Evolutionary conservation across 2,888 invertebrate genomes (phyloP).

Genomic region (Choreutis nemorana): DNA sequence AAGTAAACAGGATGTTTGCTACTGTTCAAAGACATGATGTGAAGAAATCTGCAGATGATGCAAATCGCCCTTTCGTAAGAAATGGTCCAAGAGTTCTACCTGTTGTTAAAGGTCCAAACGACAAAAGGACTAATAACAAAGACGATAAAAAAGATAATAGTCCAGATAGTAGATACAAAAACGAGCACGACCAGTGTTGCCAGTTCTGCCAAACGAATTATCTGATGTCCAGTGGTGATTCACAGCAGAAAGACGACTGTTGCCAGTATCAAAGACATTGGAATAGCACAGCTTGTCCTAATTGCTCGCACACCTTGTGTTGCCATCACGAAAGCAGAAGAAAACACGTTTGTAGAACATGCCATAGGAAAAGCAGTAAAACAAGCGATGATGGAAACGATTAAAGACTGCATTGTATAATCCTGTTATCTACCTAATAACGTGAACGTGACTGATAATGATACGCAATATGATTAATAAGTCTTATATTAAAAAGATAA

Average conservation of each 20-base stretch:
- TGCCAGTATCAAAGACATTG: slow-evolving; percentile 13
- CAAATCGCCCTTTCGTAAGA: slow-evolving; percentile 36
- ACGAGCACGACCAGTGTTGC: slow-evolving; percentile 11
- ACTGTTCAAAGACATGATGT: slow-evolving; percentile 23
- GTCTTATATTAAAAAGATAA: not conserved
- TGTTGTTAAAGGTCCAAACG: slow-evolving; percentile 30
- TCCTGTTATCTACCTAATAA: too few species aligned
- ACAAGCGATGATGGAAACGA: not conserved
- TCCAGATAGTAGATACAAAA: slow-evolving; percentile 9
- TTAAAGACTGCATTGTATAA: too few species aligned
- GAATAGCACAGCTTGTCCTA: slow-evolving; percentile 20
- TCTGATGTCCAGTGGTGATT: slow-evolving; percentile 40
- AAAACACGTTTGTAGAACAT: not conserved
- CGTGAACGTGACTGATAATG: too few species aligned
- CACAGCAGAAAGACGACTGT: slow-evolving; percentile 19
- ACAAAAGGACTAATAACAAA: slow-evolving; percentile 5
- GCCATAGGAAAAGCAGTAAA: too few species aligned
- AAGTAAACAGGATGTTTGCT: slow-evolving; percentile 53
- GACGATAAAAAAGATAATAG: slow-evolving; percentile 6
- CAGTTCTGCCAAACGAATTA: slow-evolving; percentile 26
- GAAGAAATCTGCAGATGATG: slow-evolving; percentile 17
- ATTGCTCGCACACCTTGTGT: slow-evolving; percentile 27
- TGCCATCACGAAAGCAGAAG: slow-evolving; percentile 23
- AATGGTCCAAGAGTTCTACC: slow-evolving; percentile 46
- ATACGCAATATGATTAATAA: not conserved